phyloP scores from a whole-genome alignment of 2,797 vertebrate species.

The Myotis daubentonii region DNA sequence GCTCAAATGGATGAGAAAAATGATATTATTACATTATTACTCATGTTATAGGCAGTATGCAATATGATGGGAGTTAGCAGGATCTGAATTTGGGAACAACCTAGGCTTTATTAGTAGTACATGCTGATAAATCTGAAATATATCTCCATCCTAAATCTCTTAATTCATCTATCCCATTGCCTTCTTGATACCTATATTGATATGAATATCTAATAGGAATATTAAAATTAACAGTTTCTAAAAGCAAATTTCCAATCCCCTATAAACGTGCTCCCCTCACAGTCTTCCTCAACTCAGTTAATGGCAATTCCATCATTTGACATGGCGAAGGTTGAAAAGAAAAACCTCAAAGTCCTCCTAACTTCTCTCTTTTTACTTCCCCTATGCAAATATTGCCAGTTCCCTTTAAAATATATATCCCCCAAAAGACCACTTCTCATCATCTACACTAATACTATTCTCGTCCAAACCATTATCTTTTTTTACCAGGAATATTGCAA shows the following conservation, averaged over 20 bases:
- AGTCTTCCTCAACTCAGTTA: not conserved
- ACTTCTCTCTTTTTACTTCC: not conserved
- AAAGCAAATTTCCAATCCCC: not conserved
- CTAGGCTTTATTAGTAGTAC: not conserved
- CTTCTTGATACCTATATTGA: not conserved
- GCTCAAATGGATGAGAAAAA: not conserved
- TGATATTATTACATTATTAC: not conserved
- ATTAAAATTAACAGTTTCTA: not conserved
- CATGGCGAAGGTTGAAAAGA: not conserved
- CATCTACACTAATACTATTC: not conserved
- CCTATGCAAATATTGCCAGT: not conserved
- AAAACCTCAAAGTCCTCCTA: not conserved
- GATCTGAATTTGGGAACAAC: not conserved
- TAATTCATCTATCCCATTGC: not conserved
- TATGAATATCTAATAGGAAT: not conserved
- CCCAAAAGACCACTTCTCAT: not conserved
- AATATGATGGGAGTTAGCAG: not conserved
- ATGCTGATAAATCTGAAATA: not conserved
- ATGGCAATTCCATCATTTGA: not conserved
- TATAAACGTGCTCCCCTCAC: not conserved
- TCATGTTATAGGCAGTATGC: not conserved
- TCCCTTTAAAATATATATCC: not conserved
- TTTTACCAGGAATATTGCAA: not conserved
- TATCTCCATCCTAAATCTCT: not conserved
- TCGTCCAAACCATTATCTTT: not conserved